Evolutionary conservation across 2,797 vertebrate species (phyloP).

Genomic region (Gymnodraco acuticeps): DNA sequence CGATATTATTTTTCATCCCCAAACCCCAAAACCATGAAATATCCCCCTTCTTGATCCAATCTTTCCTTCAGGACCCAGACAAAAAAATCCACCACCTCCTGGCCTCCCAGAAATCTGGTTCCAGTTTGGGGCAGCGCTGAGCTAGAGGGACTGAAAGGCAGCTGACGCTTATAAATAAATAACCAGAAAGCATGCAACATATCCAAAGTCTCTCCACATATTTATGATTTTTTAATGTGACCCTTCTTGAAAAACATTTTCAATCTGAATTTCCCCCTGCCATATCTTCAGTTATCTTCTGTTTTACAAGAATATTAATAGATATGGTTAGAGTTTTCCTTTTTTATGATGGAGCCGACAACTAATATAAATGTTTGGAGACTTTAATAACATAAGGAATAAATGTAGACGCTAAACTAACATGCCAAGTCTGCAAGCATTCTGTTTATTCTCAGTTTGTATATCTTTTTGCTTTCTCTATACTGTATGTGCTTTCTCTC

Average conservation of each 20-base stretch:
- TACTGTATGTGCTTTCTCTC: not conserved
- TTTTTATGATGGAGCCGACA: constrained; percentile 29
- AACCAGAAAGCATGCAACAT: constrained; percentile 72
- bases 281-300: constrained; percentile 21
- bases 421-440: constrained; percentile 28
- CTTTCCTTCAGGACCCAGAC: constrained; percentile 74
- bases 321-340: constrained; percentile 34
- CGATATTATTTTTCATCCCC: constrained; percentile 17
- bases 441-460: constrained; percentile 30
- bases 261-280: constrained; percentile 19
- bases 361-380: constrained; percentile 32
- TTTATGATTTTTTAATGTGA: constrained; percentile 75
- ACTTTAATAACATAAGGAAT: constrained; percentile 49
- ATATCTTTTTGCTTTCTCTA: not conserved
- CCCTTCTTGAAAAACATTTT: constrained; percentile 2
- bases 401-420: constrained; percentile 53
- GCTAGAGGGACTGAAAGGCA: constrained; percentile 72
- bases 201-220: constrained; percentile 63
- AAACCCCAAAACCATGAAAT: constrained; percentile 68
- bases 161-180: constrained; percentile 83
- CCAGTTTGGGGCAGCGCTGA: constrained; percentile 77
- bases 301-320: constrained; percentile 60
- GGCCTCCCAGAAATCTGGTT: constrained; percentile 82
- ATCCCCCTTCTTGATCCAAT: constrained; percentile 71
- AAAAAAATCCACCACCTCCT: constrained; percentile 70